Evolutionary conservation across 92 coral and sea anemone genomes (phyloP).

Genomic region (Zoanthus solanderi): DNA sequence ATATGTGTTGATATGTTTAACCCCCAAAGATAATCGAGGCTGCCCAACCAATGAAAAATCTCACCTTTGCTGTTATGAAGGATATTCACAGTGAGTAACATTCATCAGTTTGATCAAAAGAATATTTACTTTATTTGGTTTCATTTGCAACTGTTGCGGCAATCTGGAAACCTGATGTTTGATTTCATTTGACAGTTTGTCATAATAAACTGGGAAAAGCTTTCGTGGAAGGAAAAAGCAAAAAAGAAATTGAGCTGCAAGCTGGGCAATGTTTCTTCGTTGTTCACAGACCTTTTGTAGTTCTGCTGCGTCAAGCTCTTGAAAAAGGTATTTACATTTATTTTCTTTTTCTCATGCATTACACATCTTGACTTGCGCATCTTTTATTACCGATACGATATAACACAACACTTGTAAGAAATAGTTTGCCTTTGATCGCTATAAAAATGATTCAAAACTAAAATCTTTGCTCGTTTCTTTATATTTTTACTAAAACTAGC

Average conservation of each 20-base stretch:
- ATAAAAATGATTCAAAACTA: too few species aligned
- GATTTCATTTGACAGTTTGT: background rate
- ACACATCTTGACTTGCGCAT: too few species aligned
- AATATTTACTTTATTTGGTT: background rate
- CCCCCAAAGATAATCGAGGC: background rate
- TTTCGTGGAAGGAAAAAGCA: background rate
- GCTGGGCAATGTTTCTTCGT: conserved; percentile 35
- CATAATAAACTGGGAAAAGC: background rate
- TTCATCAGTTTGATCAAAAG: background rate
- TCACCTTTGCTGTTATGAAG: background rate
- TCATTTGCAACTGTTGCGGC: too few species aligned
- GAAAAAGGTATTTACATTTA: background rate
- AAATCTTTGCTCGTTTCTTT: too few species aligned
- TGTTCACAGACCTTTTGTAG: conserved; percentile 21
- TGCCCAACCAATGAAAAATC: background rate
- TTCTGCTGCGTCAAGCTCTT: conserved; percentile 15
- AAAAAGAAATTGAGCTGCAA: background rate
- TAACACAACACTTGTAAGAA: too few species aligned
- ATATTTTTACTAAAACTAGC: too few species aligned
- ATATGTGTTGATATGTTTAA: background rate
- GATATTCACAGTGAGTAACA: background rate
- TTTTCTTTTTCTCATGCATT: background rate
- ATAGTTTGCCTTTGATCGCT: too few species aligned
- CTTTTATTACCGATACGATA: too few species aligned
- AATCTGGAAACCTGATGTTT: background rate